These are phyloP conservation scores for Schizaphis graminum DNA, from an alignment of 2,888 invertebrate genomes.

Conservation along the genomic window DNA sequence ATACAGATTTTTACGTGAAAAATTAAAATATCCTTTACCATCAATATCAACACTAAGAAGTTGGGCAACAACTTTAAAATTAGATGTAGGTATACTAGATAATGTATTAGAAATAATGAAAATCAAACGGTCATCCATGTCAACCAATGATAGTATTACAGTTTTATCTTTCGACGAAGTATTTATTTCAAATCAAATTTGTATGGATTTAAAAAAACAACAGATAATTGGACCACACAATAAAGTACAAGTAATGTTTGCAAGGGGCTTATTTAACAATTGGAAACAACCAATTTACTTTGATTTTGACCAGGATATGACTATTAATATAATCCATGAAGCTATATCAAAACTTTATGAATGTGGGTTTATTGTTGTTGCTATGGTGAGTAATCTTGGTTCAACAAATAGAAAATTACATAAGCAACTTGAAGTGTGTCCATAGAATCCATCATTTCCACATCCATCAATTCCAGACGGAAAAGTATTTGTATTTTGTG, in stretches of 20 bases:
- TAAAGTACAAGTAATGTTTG: no score
- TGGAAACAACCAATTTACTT: slow-evolving; percentile 4
- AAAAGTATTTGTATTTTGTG: not conserved
- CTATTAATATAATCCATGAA: not conserved
- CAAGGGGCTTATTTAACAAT: no score
- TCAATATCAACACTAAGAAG: not conserved
- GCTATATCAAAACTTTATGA: slow-evolving; percentile 12
- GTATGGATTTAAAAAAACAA: no score
- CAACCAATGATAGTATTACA: no score
- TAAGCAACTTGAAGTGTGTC: not conserved
- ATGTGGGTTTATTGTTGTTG: not conserved
- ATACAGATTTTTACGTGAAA: not conserved
- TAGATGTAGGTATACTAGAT: not conserved
- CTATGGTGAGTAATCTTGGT: not conserved
- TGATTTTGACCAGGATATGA: slow-evolving; percentile 1
- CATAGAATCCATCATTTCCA: not conserved
- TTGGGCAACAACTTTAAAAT: not conserved
- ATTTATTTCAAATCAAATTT: no score
- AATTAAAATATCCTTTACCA: slow-evolving; percentile 11
- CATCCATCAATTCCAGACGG: not conserved
- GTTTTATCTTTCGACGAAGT: no score
- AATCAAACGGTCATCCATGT: not conserved
- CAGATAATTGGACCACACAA: no score
- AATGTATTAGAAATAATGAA: slow-evolving; percentile 10
- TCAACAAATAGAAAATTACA: slow-evolving; percentile 12